These are phyloP conservation scores for Drosophila gaucha DNA, from an alignment of 2,888 invertebrate genomes.

Conservation along the genomic window DNA sequence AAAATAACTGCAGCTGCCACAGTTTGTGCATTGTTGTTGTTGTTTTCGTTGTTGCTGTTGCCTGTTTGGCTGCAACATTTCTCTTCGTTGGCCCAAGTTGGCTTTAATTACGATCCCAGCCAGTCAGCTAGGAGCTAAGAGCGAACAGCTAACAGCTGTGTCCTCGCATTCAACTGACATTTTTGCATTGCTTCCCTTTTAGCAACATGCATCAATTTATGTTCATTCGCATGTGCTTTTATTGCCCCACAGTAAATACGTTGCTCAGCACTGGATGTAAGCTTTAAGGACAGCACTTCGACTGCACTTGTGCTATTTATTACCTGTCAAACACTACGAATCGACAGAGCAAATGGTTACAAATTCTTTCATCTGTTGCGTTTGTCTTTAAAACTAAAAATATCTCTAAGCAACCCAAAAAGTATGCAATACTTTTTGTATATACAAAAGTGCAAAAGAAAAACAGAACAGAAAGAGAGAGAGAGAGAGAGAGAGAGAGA, in stretches of 20 bases:
- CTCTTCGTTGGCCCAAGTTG: slow-evolving; percentile 74
- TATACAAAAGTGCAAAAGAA: no score
- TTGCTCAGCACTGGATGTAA: slow-evolving; percentile 18
- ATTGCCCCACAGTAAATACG: slow-evolving; percentile 15
- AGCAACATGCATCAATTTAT: slow-evolving; percentile 67
- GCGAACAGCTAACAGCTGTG: slow-evolving; percentile 37
- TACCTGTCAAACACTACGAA: slow-evolving; percentile 21
- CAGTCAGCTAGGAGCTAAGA: slow-evolving; percentile 23
- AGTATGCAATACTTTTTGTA: slow-evolving; percentile 1
- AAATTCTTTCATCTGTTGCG: slow-evolving; percentile 5
- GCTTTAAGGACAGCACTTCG: slow-evolving; percentile 1
- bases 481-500: no score
- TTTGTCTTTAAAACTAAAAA: not conserved
- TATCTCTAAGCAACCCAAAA: not conserved
- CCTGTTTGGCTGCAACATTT: slow-evolving; percentile 56
- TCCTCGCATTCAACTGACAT: slow-evolving; percentile 46
- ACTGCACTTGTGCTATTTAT: slow-evolving; percentile 38
- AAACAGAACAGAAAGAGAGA: no score
- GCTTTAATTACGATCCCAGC: slow-evolving; percentile 72
- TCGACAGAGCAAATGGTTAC: slow-evolving; percentile 6
- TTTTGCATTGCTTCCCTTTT: slow-evolving; percentile 35
- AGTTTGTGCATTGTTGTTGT: slow-evolving; percentile 21
- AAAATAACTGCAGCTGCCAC: slow-evolving; percentile 47
- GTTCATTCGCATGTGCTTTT: slow-evolving; percentile 56
- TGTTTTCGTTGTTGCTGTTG: slow-evolving; percentile 10